phyloP scores from a whole-genome alignment of 2,888 invertebrate genomes.

The Sylvicola cinctus region DNA sequence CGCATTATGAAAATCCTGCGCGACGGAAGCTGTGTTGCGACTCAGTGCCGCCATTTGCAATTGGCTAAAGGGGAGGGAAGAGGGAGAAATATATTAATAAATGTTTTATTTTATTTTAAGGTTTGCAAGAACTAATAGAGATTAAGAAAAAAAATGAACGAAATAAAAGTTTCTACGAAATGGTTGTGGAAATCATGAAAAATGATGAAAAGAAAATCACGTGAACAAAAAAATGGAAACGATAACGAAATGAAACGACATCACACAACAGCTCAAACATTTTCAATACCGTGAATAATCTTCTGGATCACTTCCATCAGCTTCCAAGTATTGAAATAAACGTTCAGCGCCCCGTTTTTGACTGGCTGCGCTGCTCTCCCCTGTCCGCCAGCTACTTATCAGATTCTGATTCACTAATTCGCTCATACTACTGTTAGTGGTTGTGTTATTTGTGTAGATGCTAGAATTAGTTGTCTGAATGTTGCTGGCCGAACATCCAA shows the following conservation, averaged over 20 bases:
- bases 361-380: constrained; percentile 18
- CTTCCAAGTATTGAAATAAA: constrained; percentile 52
- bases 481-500: too few species aligned
- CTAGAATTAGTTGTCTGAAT: too few species aligned
- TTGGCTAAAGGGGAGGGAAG: constrained; percentile 15
- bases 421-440: constrained; percentile 23
- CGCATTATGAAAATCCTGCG: constrained; percentile 43
- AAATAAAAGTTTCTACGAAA: constrained; percentile 6
- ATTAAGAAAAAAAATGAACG: constrained; percentile 5
- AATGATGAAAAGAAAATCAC: constrained; percentile 4
- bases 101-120: too few species aligned
- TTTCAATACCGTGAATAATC: constrained; percentile 27
- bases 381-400: constrained; percentile 5
- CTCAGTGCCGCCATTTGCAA: constrained; percentile 27
- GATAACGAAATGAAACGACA: constrained; percentile 18
- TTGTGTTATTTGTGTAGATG: constrained; percentile 11
- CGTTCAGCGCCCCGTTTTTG: constrained; percentile 41
- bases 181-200: neutral
- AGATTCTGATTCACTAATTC: neutral
- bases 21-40: constrained; percentile 27
- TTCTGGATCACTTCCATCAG: constrained; percentile 45
- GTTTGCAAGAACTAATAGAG: constrained; percentile 3
- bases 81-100: too few species aligned
- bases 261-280: constrained; percentile 24
- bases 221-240: constrained; percentile 7